Evolutionary conservation across 2,113 vertebrate genomes (phyloP), one percentile per base, ranked within the genome.

Genomic region (Cromileptes altivelis): DNA sequence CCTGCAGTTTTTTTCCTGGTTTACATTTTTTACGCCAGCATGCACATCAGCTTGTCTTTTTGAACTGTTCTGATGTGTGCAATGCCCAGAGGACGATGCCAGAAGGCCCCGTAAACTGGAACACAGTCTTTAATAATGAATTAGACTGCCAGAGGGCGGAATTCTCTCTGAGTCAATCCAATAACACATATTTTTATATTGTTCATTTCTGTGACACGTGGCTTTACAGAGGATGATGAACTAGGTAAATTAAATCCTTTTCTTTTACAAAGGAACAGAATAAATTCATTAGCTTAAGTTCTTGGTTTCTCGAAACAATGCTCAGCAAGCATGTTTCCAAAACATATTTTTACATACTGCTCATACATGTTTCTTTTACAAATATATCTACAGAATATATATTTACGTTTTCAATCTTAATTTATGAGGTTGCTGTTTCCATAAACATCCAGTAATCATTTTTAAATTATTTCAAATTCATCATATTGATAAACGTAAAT

Each of bases 171-270:
- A 84, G 69, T 81, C 85, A 70, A 64, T 67, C 73, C 78, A 87
- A 76, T 93, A 93, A 93, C 88, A 53, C 71, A 52, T 55, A 8
- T 93, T 90, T 87, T 88, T 90, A 75, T 90, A 91, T 94, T 91
- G 91, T 94, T 88, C 83, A 87, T 94, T 88, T 89, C 85, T 88
- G 68, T 90, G 88, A 92, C 82, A 82, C 87, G 88, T 85, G 90
- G 85, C 93, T 84, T 80, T 80, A 86, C 94, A 95, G 94, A 94
- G 88, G 95, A 93, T 92, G 94, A 92, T 89, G 93, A 95, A 75
- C 94, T 96, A 95, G 95, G 95, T 96, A 96, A 96, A 94, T 91
- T 2, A 62, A 87, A 85, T 82, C 75, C 58, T 93, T 90, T 82
- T 91, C 42, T 27, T 56, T 82, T 61, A 56, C 55, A 82, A 82